Conservation (phyloP, 2,797 vertebrate genomes). For the Gila robusta region DNA sequence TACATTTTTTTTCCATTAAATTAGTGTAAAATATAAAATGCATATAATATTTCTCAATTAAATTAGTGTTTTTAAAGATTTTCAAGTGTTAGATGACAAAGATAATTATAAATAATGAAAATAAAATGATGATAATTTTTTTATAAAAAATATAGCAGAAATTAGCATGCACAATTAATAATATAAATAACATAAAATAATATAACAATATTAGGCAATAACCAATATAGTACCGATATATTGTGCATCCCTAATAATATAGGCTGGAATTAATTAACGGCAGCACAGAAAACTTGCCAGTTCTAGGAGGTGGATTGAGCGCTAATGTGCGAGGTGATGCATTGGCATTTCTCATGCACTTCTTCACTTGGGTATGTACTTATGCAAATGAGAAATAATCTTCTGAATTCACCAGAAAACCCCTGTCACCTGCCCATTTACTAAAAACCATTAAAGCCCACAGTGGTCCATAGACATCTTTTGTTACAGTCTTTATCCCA, state of each 20-base stretch:
- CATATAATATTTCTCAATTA: neutral
- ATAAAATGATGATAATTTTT: neutral
- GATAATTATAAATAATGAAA: neutral
- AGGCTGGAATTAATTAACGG: neutral
- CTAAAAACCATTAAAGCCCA: constrained; percentile 27
- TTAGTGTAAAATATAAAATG: neutral
- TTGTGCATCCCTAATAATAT: neutral
- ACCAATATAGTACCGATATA: neutral
- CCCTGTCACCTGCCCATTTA: constrained; percentile 7
- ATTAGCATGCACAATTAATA: neutral
- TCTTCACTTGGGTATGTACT: constrained; percentile 17
- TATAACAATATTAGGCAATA: neutral
- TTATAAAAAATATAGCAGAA: neutral
- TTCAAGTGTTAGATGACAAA: neutral
- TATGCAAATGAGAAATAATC: constrained; percentile 48
- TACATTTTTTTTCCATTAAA: rapidly evolving
- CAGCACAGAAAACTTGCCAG: neutral
- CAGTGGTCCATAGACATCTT: constrained; percentile 21
- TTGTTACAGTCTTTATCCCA: constrained; percentile 7
- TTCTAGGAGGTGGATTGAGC: neutral
- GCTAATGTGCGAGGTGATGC: neutral
- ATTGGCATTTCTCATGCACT: constrained; percentile 18
- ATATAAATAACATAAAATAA: neutral
- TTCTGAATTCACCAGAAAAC: constrained; percentile 31
- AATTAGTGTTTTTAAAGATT: neutral